Evolutionary conservation across 2,888 invertebrate species (phyloP), one percentile per base, ranked within the genome.

Genomic region (Acleris laterana): DNA sequence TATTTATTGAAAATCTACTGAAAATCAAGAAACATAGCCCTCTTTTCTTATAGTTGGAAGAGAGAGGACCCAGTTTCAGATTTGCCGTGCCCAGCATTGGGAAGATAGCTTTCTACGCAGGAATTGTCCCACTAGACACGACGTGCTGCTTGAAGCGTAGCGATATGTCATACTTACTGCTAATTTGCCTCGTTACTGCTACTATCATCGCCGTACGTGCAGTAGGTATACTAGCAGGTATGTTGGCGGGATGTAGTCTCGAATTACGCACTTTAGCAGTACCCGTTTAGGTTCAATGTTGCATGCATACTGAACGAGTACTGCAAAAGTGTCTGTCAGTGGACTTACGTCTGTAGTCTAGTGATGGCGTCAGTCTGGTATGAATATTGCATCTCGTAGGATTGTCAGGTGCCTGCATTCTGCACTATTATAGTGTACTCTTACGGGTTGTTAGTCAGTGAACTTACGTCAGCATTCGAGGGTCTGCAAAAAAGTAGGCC

Each of bases 351-450:
- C 88, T 97, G 94, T 85, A 97, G 94, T 86, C 97, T 96, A 70
- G 94, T 94, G 80, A 94, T 95, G 79, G 95, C 95, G 89, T 96
- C 97, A 84, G 97, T 95, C 90, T 97, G 97, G 93, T 97, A 97
- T 97, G 97, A 95, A 93, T 97, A 97, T 94, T 97, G 97, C 77
- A 97, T 97, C 94, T 97, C 96, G 94, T 97, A 97, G 85, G n/a
- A n/a, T n/a, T n/a, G n/a, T n/a, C n/a, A n/a, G n/a, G n/a, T n/a
- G n/a, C n/a, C 28, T 28, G 28, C 28, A 28, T 32, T 3, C 32
- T 32, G 32, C 32, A 32, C 32, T 32, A 32, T 32, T 32, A 32
- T 32, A 38, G 38, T 38, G 25, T 28, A 6, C 7, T 5, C 25
- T 13, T 3, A 1, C 13, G 3, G 7, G 44, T 16, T 6, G 5